Conservation (phyloP, 1,140 invertebrate genomes). For the Cherax quadricarinatus region DNA sequence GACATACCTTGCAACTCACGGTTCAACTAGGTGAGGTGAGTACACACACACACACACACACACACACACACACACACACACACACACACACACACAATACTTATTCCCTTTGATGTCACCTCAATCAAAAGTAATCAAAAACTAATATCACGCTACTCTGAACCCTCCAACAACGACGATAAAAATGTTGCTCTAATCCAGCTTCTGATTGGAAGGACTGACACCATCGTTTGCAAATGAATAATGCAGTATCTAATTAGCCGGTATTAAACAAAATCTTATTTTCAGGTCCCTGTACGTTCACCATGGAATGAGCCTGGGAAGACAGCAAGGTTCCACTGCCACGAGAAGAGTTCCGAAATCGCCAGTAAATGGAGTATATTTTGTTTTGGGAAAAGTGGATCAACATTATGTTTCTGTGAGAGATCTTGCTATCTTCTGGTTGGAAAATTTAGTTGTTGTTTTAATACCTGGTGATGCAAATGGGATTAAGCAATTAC, state of each 20-base stretch:
- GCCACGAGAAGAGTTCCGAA: too few species aligned
- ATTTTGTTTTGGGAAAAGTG: too few species aligned
- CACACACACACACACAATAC: not conserved
- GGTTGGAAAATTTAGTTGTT: too few species aligned
- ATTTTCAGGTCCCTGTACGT: not conserved
- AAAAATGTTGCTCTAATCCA: not conserved
- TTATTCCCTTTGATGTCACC: not conserved
- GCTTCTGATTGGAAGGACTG: not conserved
- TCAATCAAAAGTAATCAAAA: conserved; percentile 19
- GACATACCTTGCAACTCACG: too few species aligned
- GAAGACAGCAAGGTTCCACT: too few species aligned
- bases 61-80: not conserved
- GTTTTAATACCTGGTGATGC: too few species aligned
- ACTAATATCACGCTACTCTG: not conserved
- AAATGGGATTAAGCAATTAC: not conserved
- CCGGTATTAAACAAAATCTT: not conserved
- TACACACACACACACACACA: too few species aligned
- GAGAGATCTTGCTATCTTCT: too few species aligned
- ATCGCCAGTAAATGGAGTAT: too few species aligned
- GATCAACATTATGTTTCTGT: too few species aligned
- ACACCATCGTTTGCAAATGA: not conserved
- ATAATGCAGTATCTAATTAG: not conserved
- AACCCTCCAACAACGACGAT: not conserved
- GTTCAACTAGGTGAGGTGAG: not conserved
- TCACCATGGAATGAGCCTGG: not conserved